phyloP scores from a whole-genome alignment of 2,113 vertebrate species.

The Acanthisitta chloris region DNA sequence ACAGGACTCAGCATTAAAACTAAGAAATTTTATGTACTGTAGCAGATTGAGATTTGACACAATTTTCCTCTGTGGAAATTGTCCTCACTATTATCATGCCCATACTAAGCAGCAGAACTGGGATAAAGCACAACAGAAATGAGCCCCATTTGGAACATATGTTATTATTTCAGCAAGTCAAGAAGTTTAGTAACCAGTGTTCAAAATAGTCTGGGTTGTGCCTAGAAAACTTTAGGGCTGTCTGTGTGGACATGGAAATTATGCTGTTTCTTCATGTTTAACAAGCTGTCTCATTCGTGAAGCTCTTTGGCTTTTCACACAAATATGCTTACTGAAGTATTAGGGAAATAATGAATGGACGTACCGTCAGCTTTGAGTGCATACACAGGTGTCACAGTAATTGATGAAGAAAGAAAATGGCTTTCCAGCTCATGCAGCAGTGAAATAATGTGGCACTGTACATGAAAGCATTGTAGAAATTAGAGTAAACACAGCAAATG shows the following conservation, averaged over 20 bases:
- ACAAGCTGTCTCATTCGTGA: background rate
- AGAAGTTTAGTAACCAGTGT: background rate
- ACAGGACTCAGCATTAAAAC: constrained; percentile 16
- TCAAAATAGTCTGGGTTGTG: background rate
- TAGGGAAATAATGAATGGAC: background rate
- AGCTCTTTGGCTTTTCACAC: background rate
- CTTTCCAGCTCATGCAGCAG: background rate
- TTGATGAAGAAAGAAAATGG: background rate
- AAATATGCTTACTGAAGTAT: background rate
- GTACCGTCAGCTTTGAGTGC: background rate
- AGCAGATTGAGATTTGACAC: constrained; percentile 44
- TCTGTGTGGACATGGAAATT: background rate
- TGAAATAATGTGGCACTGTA: background rate
- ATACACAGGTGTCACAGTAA: background rate
- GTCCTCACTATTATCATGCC: background rate
- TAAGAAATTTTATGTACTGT: constrained; percentile 38
- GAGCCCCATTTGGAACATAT: background rate
- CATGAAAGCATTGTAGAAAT: constrained; percentile 6
- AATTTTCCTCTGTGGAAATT: constrained; percentile 6
- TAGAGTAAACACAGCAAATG: background rate
- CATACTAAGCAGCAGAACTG: background rate
- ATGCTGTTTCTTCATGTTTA: background rate
- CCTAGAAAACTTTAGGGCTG: background rate
- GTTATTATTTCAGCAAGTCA: background rate
- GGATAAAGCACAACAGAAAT: background rate